These are phyloP conservation scores for Ylistrum balloti DNA, from an alignment of 1,140 invertebrate species.

Conservation along the genomic window DNA sequence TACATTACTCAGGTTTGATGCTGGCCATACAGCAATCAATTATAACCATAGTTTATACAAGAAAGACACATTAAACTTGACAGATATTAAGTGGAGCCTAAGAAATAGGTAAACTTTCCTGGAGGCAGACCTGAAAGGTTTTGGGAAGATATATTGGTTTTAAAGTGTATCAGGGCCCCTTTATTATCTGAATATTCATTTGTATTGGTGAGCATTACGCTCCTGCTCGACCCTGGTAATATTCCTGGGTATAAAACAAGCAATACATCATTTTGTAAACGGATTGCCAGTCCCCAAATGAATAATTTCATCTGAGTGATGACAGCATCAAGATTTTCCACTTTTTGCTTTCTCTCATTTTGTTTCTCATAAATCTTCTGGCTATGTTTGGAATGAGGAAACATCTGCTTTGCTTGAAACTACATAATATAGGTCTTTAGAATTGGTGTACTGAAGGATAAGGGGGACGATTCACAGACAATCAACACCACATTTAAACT, in stretches of 20 bases:
- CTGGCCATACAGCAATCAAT: no score
- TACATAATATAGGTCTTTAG: no score
- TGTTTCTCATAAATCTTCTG: not conserved
- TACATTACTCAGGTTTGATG: no score
- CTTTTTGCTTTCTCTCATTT: not conserved
- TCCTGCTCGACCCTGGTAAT: not conserved
- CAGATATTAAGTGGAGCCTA: not conserved
- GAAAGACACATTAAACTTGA: not conserved
- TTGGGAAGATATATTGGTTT: not conserved
- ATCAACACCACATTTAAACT: no score
- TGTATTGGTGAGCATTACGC: not conserved
- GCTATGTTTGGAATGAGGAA: not conserved
- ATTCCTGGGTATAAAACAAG: not conserved
- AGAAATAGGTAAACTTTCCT: not conserved
- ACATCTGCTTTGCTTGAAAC: no score
- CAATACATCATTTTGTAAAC: constrained; percentile 1
- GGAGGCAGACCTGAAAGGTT: not conserved
- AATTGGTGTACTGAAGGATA: no score
- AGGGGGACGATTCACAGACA: no score
- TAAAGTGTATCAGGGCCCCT: not conserved
- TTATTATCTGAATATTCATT: not conserved
- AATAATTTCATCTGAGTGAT: not conserved
- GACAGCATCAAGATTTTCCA: not conserved
- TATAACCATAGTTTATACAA: not conserved
- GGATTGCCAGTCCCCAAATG: constrained; percentile 15